Evolutionary conservation across 2,888 invertebrate species (phyloP), one percentile per base, ranked within the genome.

Genomic region (Chymomyza fuscimana): DNA sequence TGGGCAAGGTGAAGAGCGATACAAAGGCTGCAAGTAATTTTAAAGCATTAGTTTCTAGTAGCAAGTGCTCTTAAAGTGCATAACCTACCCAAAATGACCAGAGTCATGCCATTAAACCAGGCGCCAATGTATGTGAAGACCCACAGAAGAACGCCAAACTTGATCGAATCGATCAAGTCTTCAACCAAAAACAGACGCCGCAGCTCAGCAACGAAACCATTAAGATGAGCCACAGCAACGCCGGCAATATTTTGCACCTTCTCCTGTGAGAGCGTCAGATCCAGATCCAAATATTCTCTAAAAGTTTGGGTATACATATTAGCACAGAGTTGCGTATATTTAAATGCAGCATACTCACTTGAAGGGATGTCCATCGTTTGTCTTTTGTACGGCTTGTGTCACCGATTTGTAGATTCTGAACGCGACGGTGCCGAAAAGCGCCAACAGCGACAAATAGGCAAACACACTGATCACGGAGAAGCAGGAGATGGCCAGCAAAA

Each of bases 81-180:
- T 12, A 9, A 63, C 82, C 67, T 92, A 98, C 98, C 96, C 91
- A 99, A 95, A 91, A 99, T 98, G 91, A 99, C 95, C 89, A 99
- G 95, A 86, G 99, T 98, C 96, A 99, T 97, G 92, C 99, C 99
- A 93, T 99, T 99, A 94, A 99, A 99, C 97, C 98, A 99, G 89
- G 98, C 96, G 90, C 99, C 99, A 90, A 99, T 94, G 93, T 99
- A 99, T 74, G 99, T 99, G 93, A 99, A 94, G 90, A 96, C 96
- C 98, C 98, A 99, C 92, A 99, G 94, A 89, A 98, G 93, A 85
- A 98, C 95, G 86, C 96, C 98, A 93, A 99, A 99, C 94, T 99
- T 97, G 90, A 97, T 94, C 80, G 97, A 97, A 93, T 99, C 99
- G 87, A 99, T 96, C 89, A 99, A 94, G 93, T 99, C 98, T 92